Evolutionary conservation across 2,888 invertebrate genomes (phyloP).

Genomic region (Cerceris ruficornis): DNA sequence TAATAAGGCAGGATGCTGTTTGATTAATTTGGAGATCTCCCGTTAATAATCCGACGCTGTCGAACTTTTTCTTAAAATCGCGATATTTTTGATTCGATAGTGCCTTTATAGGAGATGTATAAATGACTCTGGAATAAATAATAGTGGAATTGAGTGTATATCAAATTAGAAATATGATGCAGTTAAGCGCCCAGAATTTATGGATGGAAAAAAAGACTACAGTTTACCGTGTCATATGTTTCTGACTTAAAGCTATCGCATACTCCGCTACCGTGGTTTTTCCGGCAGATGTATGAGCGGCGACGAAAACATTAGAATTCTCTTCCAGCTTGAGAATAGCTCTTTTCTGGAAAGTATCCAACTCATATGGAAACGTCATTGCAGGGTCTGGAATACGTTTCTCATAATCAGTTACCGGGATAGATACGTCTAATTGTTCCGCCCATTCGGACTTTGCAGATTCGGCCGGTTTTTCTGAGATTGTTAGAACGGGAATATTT

Average conservation of each 20-base stretch:
- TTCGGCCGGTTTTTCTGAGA: conserved; percentile 83
- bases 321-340: conserved; percentile 97
- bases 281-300: conserved; percentile 99
- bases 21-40: conserved; percentile 98
- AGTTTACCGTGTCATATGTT: conserved; percentile 91
- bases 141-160: conserved; percentile 12
- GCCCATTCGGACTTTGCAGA: conserved; percentile 91
- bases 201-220: not conserved
- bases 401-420: conserved; percentile 91
- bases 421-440: conserved; percentile 91
- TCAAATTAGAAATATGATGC: too few relatives aligned
- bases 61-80: conserved; percentile 96
- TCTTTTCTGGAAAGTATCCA: conserved; percentile 98
- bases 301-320: conserved; percentile 97
- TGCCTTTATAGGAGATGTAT: conserved; percentile 99
- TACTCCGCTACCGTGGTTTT: conserved; percentile 99
- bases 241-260: conserved; percentile 97
- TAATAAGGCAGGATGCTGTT: conserved; percentile 96
- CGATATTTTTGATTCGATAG: conserved; percentile 99
- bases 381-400: conserved; percentile 93
- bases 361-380: conserved; percentile 92
- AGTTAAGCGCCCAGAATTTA: not conserved
- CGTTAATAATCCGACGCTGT: conserved; percentile 96
- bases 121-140: conserved; percentile 87
- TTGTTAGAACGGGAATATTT: conserved; percentile 86